phyloP scores from a whole-genome alignment of 2,113 vertebrate species.

The Sterrhoptilus dennistouni region DNA sequence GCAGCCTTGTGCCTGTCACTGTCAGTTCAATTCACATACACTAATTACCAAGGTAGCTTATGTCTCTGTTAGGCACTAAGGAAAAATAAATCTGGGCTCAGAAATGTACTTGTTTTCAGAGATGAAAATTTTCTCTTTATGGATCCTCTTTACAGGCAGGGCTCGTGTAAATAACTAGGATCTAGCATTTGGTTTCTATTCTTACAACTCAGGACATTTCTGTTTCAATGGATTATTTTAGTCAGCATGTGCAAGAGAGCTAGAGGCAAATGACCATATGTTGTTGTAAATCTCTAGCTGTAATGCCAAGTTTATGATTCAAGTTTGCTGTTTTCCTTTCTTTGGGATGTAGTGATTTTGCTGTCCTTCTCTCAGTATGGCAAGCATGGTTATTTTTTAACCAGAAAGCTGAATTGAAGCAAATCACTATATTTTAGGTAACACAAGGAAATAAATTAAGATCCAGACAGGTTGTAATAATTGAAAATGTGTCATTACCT shows the following conservation, averaged over 20 bases:
- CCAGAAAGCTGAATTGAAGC: neutral
- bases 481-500: constrained; percentile 5
- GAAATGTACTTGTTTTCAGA: neutral
- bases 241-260: neutral
- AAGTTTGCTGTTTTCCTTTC: constrained; percentile 19
- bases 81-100: neutral
- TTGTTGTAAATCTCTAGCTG: neutral
- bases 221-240: constrained; percentile 35
- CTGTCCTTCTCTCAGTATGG: neutral
- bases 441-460: neutral
- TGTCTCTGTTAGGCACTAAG: neutral
- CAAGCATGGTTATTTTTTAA: neutral
- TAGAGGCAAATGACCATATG: neutral
- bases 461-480: neutral
- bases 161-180: neutral
- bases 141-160: neutral
- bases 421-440: neutral
- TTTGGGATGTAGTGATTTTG: neutral
- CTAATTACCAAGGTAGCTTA: neutral
- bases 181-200: neutral
- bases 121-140: neutral
- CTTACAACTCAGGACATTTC: neutral
- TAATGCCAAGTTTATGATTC: neutral
- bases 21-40: neutral
- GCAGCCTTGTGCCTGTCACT: neutral